Percentiles rank a stretch among this genome's conserved stretches.
These are phyloP conservation scores for Athalia circularis DNA, from an alignment of 2,888 invertebrate genomes.

Conservation along the genomic window DNA sequence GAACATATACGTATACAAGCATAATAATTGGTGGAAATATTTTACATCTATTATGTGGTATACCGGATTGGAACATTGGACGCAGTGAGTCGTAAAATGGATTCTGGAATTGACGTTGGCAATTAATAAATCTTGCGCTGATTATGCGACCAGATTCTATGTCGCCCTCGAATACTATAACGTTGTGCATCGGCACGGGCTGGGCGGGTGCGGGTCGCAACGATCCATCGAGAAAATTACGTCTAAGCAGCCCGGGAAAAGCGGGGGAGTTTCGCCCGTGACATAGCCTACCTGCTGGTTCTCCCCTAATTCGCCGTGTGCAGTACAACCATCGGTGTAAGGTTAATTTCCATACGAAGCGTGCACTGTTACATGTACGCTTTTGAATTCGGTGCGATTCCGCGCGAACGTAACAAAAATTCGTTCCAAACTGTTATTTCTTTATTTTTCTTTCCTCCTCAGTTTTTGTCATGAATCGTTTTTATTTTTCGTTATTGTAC, in stretches of 20 bases:
- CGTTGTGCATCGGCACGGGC: not conserved
- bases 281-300: not conserved
- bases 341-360: constrained; percentile 32
- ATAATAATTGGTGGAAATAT: not conserved
- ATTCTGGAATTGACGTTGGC: constrained; percentile 31
- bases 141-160: constrained; percentile 20
- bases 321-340: not conserved
- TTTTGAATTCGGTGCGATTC: constrained; percentile 3
- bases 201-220: not conserved
- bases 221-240: constrained; percentile 10
- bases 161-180: not conserved
- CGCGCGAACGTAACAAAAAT: not conserved
- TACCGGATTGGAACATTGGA: constrained; percentile 17
- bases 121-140: constrained; percentile 29
- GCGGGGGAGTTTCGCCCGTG: not conserved
- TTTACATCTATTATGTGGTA: not conserved
- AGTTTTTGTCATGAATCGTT: not conserved
- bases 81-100: constrained; percentile 30
- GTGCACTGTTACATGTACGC: not conserved
- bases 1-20: not conserved
- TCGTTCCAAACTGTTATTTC: not conserved
- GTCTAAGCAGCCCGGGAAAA: not conserved
- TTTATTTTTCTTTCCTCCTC: not conserved
- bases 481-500: no score
- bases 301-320: not conserved